A percentile compares a stretch with the other conserved stretches of the same genome.
Evolutionary conservation across 2,888 invertebrate species (phyloP).

Genomic region (Isotomurus palustris): DNA sequence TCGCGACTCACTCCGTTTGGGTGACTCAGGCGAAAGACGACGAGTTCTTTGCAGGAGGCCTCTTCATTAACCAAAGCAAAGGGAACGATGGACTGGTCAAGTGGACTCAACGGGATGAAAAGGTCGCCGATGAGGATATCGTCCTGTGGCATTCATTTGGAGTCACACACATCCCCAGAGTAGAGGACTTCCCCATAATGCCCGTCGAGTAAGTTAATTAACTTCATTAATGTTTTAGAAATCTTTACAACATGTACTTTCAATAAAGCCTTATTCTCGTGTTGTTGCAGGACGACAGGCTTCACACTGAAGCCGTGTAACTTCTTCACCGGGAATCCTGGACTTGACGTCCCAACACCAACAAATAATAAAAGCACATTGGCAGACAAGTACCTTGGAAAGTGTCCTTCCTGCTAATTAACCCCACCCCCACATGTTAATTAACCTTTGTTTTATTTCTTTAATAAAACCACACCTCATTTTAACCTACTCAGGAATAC

Average conservation of each 20-base stretch:
- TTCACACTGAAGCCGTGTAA: slow-evolving; percentile 30
- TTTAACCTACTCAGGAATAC: too few species aligned
- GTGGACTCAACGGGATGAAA: slow-evolving; percentile 27
- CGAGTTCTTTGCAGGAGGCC: slow-evolving; percentile 33
- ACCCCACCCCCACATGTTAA: too few species aligned
- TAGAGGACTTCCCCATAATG: slow-evolving; percentile 35
- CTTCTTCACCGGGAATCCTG: slow-evolving; percentile 26
- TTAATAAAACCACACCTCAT: too few species aligned
- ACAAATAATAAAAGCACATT: neutral
- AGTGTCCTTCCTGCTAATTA: too few species aligned
- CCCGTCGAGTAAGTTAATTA: slow-evolving; percentile 21
- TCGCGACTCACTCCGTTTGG: slow-evolving; percentile 36
- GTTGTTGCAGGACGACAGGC: slow-evolving; percentile 18
- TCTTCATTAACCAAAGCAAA: slow-evolving; percentile 30
- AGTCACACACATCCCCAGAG: slow-evolving; percentile 37
- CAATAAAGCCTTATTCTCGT: too few species aligned
- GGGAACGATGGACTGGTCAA: slow-evolving; percentile 28
- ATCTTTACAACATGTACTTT: too few species aligned
- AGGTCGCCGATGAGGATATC: slow-evolving; percentile 35
- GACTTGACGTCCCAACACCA: slow-evolving; percentile 25
- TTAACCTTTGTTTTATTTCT: too few species aligned
- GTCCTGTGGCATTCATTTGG: slow-evolving; percentile 43
- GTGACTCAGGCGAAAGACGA: slow-evolving; percentile 35
- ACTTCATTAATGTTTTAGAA: too few species aligned
- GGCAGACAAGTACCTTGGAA: too few species aligned